Evolutionary conservation across 64 coral and sea anemone genomes (phyloP).

Genomic region (Trachythela sp.): DNA sequence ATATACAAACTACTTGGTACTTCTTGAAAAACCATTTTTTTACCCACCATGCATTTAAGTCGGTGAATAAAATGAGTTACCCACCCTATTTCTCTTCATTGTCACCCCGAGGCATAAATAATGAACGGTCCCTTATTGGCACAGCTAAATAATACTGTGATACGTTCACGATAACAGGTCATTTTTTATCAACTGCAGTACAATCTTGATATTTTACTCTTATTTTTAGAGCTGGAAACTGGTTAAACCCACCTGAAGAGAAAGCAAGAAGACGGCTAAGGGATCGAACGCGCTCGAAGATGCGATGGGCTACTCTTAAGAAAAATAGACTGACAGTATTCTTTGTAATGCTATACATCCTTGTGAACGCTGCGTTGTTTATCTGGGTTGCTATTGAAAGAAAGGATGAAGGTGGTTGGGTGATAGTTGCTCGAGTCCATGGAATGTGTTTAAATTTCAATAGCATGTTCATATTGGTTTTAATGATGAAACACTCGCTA

Average conservation of each 20-base stretch:
- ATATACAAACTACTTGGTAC: no score
- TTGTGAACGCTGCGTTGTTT: background rate
- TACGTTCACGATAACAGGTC: no score
- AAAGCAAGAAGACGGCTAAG: background rate
- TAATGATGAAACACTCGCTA: constrained; percentile 4
- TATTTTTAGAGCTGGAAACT: background rate
- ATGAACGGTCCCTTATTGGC: no score
- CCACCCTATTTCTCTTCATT: no score
- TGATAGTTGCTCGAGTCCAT: background rate
- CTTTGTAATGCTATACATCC: background rate
- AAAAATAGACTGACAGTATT: background rate
- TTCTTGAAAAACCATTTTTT: no score
- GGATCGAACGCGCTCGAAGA: background rate
- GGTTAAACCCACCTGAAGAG: background rate
- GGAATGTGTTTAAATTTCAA: constrained; percentile 23
- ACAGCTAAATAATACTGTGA: no score
- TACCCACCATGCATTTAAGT: no score
- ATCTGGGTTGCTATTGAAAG: background rate
- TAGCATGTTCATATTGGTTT: background rate
- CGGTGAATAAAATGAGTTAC: no score
- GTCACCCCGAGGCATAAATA: no score
- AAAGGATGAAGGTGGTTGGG: constrained; percentile 18
- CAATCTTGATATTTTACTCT: no score
- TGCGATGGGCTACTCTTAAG: background rate
- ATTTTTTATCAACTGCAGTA: no score